Evolutionary conservation across 2,113 vertebrate species (phyloP).

Genomic region (Microtus montanus): DNA sequence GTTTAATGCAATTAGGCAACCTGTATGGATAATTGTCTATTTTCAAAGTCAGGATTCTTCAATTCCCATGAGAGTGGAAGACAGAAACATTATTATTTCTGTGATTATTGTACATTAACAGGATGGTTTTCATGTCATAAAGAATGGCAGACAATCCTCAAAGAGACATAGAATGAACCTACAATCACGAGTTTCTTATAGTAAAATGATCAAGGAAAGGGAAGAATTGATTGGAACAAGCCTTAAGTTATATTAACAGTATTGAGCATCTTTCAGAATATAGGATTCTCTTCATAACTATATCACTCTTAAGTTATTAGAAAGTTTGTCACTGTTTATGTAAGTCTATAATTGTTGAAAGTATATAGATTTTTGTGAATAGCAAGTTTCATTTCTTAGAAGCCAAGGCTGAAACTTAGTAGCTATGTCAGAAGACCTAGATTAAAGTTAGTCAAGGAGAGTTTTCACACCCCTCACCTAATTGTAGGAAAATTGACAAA

Average conservation of each 20-base stretch:
- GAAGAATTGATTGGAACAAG: background rate
- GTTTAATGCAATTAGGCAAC: background rate
- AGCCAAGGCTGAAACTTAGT: background rate
- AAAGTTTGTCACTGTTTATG: background rate
- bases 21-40: background rate
- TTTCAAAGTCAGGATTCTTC: background rate
- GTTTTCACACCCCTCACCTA: background rate
- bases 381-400: constrained; percentile 9
- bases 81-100: background rate
- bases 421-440: background rate
- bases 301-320: background rate
- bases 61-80: background rate
- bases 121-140: background rate
- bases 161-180: background rate
- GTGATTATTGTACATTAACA: background rate
- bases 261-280: background rate
- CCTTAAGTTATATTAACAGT: background rate
- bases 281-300: background rate
- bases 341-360: background rate
- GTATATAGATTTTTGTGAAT: background rate
- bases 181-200: background rate
- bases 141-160: background rate
- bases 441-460: background rate
- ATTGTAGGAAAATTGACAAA: background rate
- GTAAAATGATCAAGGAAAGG: background rate